Evolutionary conservation across 2,888 invertebrate genomes (phyloP), one percentile per base, ranked within the genome.

Genomic region (Phania funesta): DNA sequence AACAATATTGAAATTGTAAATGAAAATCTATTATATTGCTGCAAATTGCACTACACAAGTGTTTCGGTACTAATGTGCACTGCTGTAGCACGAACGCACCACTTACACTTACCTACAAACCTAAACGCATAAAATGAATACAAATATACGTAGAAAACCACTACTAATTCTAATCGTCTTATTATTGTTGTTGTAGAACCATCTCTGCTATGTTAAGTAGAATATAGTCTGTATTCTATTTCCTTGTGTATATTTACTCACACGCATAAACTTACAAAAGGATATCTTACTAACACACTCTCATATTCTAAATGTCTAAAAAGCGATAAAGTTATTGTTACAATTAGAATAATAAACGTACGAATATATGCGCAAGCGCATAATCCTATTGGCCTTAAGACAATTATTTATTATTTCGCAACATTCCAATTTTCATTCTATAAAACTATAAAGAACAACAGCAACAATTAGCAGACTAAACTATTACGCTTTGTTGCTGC

Each of bases 341-440:
- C 54, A 78, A 71, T 73, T 79, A 50, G 16, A 67, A 60, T 52
- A 71, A 35, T 26, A 41, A 16, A 56, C 11, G 65, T 41, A n/a
- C n/a, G n/a, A n/a, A n/a, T n/a, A 48, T 58, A 62, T 77, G 68
- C 82, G 82, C 78, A 78, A 20, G 78, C 82, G 82, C 78, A 78
- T 82, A 60, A 78, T 70, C 65, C 64, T 75, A 38, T 70, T 70
- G 70, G 56, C 52, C 65, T 52, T 60, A 78, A 78, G 70, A 58
- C 52, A 78, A 75, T 75, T 60, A 74, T 78, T 75, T 70, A 68
- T 73, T 56, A 44, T 56, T 46, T 64, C 48, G 24, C 44, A 65
- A 44, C 44, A 70, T 52, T 58, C n/a, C 38, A 46, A 16, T 7
- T 70, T 74, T 54, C 64, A 60, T 54, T 56, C 38, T 52, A 44